Evolutionary conservation across 2,888 invertebrate genomes (phyloP), one percentile per base, ranked within the genome.

Genomic region (Pandemis corylana): DNA sequence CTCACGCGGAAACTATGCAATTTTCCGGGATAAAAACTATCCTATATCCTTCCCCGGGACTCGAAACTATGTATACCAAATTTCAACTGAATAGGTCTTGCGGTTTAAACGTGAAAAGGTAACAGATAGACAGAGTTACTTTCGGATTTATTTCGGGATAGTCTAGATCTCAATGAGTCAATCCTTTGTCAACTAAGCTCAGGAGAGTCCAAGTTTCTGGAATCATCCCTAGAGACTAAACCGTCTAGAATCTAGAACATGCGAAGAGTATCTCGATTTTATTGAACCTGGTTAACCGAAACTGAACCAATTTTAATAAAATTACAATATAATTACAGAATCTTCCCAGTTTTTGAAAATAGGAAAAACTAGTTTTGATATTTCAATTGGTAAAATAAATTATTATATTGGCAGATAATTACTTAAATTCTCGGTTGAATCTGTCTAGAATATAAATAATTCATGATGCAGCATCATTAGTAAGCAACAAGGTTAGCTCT

Each of bases 381-480:
- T 12, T 51, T 51, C n/a, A 51, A 12, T 51, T 51, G 5, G 4
- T 12, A 44, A 7, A 20, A 7, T 9, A 20, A 15, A 46, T 20
- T 46, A 46, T 46, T 46, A 46, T 12, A 36, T 36, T 36, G 28
- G 28, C 28, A 46, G 46, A 44, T 9, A 44, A 9, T 20, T 4
- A 44, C 10, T 44, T 53, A 6, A n/a, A 53, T 3, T 42, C 36
- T 10, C 5, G 0, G 41, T 51, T 28, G 49, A 36, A 15, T 53
- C 67, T 56, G 42, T 68, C 42, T 42, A 67, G 12, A 53, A 20
- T 53, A 56, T 68, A 56, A 56, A 68, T 68, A 56, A 68, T 68
- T 68, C 46, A 64, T 20, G 41, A 36, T 41, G 7, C 67, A 68
- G 41, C 56, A 20, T 68, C 67, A 68, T 68, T 68, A 56, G 67